Percentiles rank a stretch among this genome's conserved stretches.
Evolutionary conservation across 1,140 invertebrate species (phyloP).

Genomic region (Whitmania pigra): DNA sequence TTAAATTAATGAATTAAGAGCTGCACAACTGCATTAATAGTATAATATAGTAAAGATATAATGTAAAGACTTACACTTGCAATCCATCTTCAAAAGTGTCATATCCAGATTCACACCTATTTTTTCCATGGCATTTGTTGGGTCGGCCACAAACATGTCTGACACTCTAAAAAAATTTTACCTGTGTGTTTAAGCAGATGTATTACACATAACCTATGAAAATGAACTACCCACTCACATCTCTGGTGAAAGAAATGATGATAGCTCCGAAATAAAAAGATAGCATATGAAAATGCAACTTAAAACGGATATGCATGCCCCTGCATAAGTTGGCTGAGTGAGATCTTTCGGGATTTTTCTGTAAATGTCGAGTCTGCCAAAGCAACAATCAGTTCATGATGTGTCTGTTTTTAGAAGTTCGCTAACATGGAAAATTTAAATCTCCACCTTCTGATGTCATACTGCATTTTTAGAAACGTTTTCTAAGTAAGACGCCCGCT

Average conservation of each 20-base stretch:
- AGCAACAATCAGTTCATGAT: background rate
- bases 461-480: constrained; percentile 21
- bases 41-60: background rate
- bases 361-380: constrained; percentile 51
- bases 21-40: background rate
- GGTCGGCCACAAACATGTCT: constrained; percentile 51
- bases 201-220: constrained; percentile 20
- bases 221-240: constrained; percentile 43
- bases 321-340: constrained; percentile 51
- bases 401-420: background rate
- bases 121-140: constrained; percentile 41
- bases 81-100: constrained; percentile 45
- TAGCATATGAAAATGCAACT: constrained; percentile 49
- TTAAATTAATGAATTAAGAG: background rate
- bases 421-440: background rate
- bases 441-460: constrained; percentile 24
- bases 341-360: constrained; percentile 54
- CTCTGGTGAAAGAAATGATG: constrained; percentile 47
- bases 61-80: constrained; percentile 45
- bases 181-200: background rate
- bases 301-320: constrained; percentile 50
- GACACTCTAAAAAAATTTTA: constrained; percentile 43
- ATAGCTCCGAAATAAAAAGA: constrained; percentile 49
- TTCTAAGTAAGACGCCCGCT: too few species aligned
- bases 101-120: constrained; percentile 49